These are phyloP conservation scores for Leptoteleia sp. DNA, from an alignment of 1,140 invertebrate species.

Conservation along the genomic window DNA sequence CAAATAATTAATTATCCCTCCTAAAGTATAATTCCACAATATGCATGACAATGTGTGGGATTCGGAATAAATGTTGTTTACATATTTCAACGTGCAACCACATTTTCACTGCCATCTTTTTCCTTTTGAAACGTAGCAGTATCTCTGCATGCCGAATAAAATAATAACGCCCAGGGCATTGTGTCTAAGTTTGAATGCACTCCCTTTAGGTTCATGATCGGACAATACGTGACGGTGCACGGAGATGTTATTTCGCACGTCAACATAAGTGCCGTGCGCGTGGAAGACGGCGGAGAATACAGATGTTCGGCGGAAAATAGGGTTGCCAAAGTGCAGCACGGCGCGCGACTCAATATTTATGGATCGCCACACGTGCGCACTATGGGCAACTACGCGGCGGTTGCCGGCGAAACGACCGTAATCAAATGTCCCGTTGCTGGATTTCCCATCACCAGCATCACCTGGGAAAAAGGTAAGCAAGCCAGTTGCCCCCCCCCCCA, in stretches of 20 bases:
- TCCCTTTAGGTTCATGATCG: slow-evolving; percentile 89
- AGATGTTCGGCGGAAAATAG: slow-evolving; percentile 92
- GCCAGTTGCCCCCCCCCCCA: neutral
- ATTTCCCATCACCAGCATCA: slow-evolving; percentile 93
- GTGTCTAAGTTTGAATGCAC: slow-evolving; percentile 23
- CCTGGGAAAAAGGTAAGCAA: slow-evolving; percentile 95
- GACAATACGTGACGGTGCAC: slow-evolving; percentile 94
- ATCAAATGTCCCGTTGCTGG: slow-evolving; percentile 96
- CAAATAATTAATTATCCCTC: too few relatives aligned
- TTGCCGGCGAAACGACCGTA: slow-evolving; percentile 91
- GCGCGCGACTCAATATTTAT: slow-evolving; percentile 94
- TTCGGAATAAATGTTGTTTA: too few relatives aligned
- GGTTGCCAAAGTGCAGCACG: slow-evolving; percentile 88
- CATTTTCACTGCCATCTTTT: too few relatives aligned
- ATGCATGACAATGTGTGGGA: too few relatives aligned
- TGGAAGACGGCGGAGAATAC: slow-evolving; percentile 96
- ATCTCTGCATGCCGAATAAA: too few relatives aligned
- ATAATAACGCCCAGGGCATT: neutral
- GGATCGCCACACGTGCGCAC: slow-evolving; percentile 93
- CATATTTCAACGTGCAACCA: too few relatives aligned
- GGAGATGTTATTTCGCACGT: slow-evolving; percentile 97
- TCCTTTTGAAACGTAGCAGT: too few relatives aligned
- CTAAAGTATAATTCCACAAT: too few relatives aligned
- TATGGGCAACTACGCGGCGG: slow-evolving; percentile 94
- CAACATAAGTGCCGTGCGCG: slow-evolving; percentile 93